Evolutionary conservation across 2,797 vertebrate genomes (phyloP).

Genomic region (Onychomys leucogaster): DNA sequence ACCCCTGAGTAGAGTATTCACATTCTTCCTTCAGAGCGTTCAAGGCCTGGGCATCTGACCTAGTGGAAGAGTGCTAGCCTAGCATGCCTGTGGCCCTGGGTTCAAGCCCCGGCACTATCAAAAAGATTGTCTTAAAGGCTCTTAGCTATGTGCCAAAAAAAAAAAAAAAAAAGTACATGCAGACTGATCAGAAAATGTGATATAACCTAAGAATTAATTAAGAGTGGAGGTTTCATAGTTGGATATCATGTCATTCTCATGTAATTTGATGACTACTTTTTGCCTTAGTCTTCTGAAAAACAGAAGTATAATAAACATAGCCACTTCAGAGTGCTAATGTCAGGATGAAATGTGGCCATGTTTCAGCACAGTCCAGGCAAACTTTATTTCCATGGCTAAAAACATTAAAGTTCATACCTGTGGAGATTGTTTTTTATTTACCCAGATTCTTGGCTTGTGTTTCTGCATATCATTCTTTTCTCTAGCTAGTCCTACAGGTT

Average conservation of each 20-base stretch:
- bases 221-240: neutral
- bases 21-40: conserved; percentile 27
- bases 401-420: conserved; percentile 20
- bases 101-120: neutral
- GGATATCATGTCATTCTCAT: neutral
- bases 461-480: conserved; percentile 11
- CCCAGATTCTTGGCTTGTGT: conserved; percentile 44
- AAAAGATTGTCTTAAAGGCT: neutral
- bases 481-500: neutral
- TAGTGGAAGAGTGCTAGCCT: neutral
- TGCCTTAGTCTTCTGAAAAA: conserved; percentile 36
- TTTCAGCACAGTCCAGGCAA: conserved; percentile 17
- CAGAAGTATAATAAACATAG: neutral
- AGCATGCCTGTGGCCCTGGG: neutral
- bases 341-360: neutral
- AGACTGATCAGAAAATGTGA: neutral
- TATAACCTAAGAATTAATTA: neutral
- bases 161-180: neutral
- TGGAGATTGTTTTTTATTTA: conserved; percentile 11
- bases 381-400: conserved; percentile 50
- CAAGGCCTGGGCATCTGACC: neutral
- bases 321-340: neutral
- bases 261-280: neutral
- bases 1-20: neutral
- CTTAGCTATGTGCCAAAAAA: neutral